These are phyloP conservation scores for Biston betularia DNA, from an alignment of 2,888 invertebrate species.

Conservation along the genomic window DNA sequence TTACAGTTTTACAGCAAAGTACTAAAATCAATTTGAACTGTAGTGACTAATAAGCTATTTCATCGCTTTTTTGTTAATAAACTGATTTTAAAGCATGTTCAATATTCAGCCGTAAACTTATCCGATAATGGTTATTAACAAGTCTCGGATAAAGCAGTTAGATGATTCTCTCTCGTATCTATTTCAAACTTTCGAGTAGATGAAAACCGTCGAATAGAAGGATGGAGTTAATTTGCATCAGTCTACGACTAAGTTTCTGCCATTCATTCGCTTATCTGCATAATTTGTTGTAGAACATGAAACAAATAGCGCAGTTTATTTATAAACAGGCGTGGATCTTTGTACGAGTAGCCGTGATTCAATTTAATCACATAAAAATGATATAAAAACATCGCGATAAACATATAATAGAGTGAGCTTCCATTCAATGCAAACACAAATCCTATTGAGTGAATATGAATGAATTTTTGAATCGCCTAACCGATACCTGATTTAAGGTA, in stretches of 20 bases:
- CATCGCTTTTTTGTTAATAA: slow-evolving; percentile 19
- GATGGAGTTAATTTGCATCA: slow-evolving; percentile 78
- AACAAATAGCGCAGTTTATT: slow-evolving; percentile 62
- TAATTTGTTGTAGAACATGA: slow-evolving; percentile 80
- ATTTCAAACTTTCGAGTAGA: slow-evolving; percentile 71
- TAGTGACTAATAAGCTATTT: too few species aligned
- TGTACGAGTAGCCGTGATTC: background rate
- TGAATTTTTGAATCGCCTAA: too few species aligned
- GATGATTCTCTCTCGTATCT: slow-evolving; percentile 58
- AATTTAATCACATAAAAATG: background rate
- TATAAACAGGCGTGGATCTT: slow-evolving; percentile 17
- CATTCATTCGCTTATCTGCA: slow-evolving; percentile 83
- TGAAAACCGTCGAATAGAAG: slow-evolving; percentile 69
- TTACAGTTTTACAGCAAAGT: too few species aligned
- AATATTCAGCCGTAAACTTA: slow-evolving; percentile 51
- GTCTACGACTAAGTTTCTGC: slow-evolving; percentile 77
- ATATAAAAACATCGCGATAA: background rate
- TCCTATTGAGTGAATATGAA: too few species aligned
- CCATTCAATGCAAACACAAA: too few species aligned
- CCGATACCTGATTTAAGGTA: too few species aligned
- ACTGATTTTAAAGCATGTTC: slow-evolving; percentile 43
- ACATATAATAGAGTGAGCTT: too few species aligned
- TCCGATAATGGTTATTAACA: slow-evolving; percentile 64
- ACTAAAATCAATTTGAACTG: too few species aligned
- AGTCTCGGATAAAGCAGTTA: slow-evolving; percentile 50